These are phyloP conservation scores for Encarsia formosa DNA, from an alignment of 2,888 invertebrate genomes.

Conservation along the genomic window DNA sequence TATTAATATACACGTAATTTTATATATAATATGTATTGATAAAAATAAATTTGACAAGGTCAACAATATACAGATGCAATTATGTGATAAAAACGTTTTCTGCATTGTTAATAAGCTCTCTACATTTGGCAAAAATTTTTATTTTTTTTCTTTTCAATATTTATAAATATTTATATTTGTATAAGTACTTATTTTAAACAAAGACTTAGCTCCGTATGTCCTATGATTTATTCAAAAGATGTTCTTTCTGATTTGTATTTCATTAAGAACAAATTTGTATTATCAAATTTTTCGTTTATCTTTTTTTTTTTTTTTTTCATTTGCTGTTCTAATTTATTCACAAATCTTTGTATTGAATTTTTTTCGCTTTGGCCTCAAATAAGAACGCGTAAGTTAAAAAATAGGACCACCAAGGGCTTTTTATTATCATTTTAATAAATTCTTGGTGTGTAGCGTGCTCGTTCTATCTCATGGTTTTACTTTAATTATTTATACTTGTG, in stretches of 20 bases:
- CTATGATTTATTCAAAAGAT: slow-evolving; percentile 6
- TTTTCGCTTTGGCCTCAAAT: slow-evolving; percentile 20
- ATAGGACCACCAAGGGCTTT: slow-evolving; percentile 32
- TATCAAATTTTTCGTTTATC: no score
- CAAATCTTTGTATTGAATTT: background rate
- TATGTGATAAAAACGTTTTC: slow-evolving; percentile 21
- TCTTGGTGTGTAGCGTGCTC: slow-evolving; percentile 10
- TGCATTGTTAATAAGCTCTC: slow-evolving; percentile 24
- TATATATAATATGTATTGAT: slow-evolving; percentile 16
- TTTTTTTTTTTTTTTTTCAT: background rate
- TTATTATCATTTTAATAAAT: no score
- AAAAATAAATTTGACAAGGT: slow-evolving; percentile 23
- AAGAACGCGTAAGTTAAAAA: slow-evolving; percentile 24
- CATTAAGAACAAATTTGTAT: background rate
- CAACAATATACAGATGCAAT: slow-evolving; percentile 24
- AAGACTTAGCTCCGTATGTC: slow-evolving; percentile 27
- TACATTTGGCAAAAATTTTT: slow-evolving; percentile 21
- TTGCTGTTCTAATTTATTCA: background rate
- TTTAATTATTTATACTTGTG: slow-evolving; percentile 3
- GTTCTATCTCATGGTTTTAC: background rate
- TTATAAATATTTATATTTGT: slow-evolving; percentile 10
- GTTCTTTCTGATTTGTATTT: no score
- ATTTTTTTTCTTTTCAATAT: slow-evolving; percentile 8
- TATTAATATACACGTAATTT: slow-evolving; percentile 19
- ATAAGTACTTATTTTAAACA: slow-evolving; percentile 21